Evolutionary conservation across 1,140 invertebrate genomes (phyloP).

Genomic region (Laupala kohalensis): DNA sequence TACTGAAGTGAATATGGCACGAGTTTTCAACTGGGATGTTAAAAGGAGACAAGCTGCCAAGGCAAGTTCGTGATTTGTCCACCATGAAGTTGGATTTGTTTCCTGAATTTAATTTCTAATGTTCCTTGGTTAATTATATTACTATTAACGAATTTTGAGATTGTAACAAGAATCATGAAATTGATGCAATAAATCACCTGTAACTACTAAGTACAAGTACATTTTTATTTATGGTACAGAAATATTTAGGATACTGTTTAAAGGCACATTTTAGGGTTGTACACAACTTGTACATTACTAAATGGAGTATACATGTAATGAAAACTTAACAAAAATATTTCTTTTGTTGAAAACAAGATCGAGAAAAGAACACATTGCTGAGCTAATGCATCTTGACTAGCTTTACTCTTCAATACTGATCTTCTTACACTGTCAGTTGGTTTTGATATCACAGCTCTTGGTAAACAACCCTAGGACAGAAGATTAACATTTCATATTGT

Average conservation of each 20-base stretch:
- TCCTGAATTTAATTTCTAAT: background rate
- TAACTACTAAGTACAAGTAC: background rate
- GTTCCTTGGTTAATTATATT: too few relatives aligned
- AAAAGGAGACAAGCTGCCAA: slow-evolving; percentile 63
- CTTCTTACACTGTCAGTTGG: background rate
- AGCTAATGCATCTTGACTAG: background rate
- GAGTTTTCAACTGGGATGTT: slow-evolving; percentile 93
- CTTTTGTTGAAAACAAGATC: background rate
- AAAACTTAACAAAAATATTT: background rate
- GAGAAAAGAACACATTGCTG: background rate
- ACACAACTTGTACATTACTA: background rate
- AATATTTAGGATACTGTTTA: background rate
- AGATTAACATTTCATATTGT: background rate
- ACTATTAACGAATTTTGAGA: too few relatives aligned
- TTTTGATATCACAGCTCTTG: background rate
- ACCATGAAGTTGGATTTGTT: background rate
- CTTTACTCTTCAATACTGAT: background rate
- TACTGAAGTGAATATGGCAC: slow-evolving; percentile 95
- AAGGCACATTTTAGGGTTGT: background rate
- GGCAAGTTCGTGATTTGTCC: slow-evolving; percentile 3
- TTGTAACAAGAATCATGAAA: too few relatives aligned
- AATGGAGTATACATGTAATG: background rate
- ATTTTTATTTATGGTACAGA: background rate
- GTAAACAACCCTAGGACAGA: background rate
- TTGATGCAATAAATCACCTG: background rate